A percentile compares a stretch with the other conserved stretches of the same genome.
Conservation (phyloP, 2,797 vertebrate species). For the Rhynchotus rufescens region DNA sequence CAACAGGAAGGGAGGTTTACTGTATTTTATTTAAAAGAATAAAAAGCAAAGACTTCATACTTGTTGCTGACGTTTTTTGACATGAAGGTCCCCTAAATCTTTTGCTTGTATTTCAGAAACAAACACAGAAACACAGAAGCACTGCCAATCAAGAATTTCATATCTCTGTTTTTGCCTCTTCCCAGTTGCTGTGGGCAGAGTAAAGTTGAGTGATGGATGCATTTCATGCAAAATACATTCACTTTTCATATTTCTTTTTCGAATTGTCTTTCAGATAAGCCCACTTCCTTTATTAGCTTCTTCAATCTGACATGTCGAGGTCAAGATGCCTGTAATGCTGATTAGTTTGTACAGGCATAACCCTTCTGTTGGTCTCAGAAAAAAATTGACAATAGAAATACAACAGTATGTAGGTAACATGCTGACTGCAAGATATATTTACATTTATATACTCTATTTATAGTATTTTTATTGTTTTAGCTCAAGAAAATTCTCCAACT, state of each 20-base stretch:
- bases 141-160: not conserved
- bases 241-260: not conserved
- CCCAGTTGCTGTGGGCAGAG: not conserved
- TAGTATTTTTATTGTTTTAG: not conserved
- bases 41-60: not conserved
- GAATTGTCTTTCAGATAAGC: not conserved
- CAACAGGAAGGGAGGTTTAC: conserved; percentile 18
- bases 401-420: not conserved
- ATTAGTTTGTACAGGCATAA: not conserved
- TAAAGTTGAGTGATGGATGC: accelerated
- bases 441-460: not conserved
- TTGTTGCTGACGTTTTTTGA: not conserved
- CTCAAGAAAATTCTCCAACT: not conserved
- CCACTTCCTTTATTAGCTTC: not conserved
- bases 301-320: not conserved
- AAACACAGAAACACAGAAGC: not conserved
- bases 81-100: not conserved
- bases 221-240: not conserved
- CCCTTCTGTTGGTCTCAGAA: not conserved
- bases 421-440: not conserved
- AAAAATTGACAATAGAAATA: not conserved
- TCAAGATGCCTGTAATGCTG: accelerated
- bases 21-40: conserved; percentile 27
- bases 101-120: not conserved
- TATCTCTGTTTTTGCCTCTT: not conserved